Evolutionary conservation across 2,113 vertebrate genomes (phyloP), one percentile per base, ranked within the genome.

Genomic region (Choloepus hoffmanni): DNA sequence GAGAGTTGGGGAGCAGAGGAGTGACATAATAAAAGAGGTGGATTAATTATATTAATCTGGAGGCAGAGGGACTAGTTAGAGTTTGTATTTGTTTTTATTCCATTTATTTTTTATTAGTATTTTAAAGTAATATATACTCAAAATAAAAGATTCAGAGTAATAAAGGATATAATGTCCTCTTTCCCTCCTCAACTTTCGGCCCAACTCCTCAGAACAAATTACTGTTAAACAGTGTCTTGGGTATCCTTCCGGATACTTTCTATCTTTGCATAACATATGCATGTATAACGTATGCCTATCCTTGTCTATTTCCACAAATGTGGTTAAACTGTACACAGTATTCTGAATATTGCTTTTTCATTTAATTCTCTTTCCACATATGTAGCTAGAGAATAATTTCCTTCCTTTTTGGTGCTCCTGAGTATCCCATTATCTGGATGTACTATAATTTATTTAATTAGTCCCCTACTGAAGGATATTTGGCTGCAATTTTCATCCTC

Each of bases 41-140:
- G 36, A 77, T 72, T 40, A 48, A 70, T 94, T 85, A 30, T n/a
- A 63, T 77, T 67, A 50, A 33, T 1, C 1, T 16, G 36, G 7
- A 84, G 60, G 63, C 36, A 87, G 13, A n/a, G 18, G 11, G 8
- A 65, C 30, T 68, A 85, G 24, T 58, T 58, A 81, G 16, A 94
- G 45, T 50, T 53, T 85, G 63, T 83, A 55, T 60, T 95, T 93
- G 23, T 67, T 87, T 96, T 93, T 72, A 65, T 83, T 82, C 50
- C 30, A 78, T 70, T 86, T 63, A 50, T 72, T 63, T 85, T 67
- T 89, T 48, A 73, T 68, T 70, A 58, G 26, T 28, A 79, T 90
- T 78, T 93, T 63, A 58, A 81, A 90, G 53, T 48, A n/a, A 53
- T 90, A 77, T 26, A 67, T 5, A 53, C 26, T 63, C 28, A 89